Percentiles rank a stretch among this genome's conserved stretches.
These are phyloP conservation scores for Raillietiella orientalis DNA, from an alignment of 2,888 invertebrate genomes.

Conservation along the genomic window DNA sequence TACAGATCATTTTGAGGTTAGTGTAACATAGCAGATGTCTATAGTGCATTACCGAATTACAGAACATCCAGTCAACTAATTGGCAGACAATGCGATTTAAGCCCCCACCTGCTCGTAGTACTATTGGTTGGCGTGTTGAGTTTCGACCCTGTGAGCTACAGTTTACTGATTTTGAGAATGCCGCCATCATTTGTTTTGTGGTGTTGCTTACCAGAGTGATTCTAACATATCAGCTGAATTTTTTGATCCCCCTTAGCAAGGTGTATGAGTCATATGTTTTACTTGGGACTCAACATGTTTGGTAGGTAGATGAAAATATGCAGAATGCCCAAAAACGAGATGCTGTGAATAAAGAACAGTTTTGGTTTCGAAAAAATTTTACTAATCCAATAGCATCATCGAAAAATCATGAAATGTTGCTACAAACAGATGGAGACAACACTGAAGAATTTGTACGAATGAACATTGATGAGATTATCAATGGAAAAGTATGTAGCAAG, in stretches of 20 bases:
- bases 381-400: background rate
- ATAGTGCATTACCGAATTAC: slow-evolving; percentile 8
- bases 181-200: slow-evolving; percentile 89
- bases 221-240: slow-evolving; percentile 74
- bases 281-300: too few relatives aligned
- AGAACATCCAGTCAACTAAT: slow-evolving; percentile 96
- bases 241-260: slow-evolving; percentile 90
- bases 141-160: slow-evolving; percentile 96
- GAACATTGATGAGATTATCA: slow-evolving; percentile 86
- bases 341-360: slow-evolving; percentile 47
- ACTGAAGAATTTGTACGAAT: slow-evolving; percentile 46
- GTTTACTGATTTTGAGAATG: slow-evolving; percentile 97
- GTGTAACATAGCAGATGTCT: slow-evolving; percentile 5
- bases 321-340: slow-evolving; percentile 65
- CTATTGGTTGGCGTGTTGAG: slow-evolving; percentile 97
- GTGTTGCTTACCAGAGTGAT: slow-evolving; percentile 87
- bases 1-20: slow-evolving; percentile 91
- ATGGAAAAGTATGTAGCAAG: slow-evolving; percentile 41
- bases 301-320: slow-evolving; percentile 78
- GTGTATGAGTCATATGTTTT: too few relatives aligned
- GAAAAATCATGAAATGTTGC: slow-evolving; percentile 8
- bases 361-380: slow-evolving; percentile 51
- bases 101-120: slow-evolving; percentile 76
- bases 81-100: slow-evolving; percentile 99
- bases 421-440: slow-evolving; percentile 15